Conservation (phyloP, 1,140 invertebrate genomes). For the Antheraea mylitta region DNA sequence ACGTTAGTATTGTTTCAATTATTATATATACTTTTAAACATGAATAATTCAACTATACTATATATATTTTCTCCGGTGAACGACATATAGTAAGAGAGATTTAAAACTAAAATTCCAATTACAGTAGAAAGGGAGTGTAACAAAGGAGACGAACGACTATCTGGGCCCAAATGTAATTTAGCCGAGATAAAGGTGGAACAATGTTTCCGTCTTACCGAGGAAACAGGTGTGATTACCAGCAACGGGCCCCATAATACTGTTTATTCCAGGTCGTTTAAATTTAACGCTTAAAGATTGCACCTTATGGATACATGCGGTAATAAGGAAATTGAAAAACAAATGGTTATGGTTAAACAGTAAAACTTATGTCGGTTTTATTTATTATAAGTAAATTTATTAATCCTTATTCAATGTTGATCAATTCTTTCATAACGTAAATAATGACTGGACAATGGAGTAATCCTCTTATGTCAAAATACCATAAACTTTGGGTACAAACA, state of each 20-base stretch:
- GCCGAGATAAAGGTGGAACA: slow-evolving; percentile 52
- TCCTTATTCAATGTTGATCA: too few relatives aligned
- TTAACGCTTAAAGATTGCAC: slow-evolving; percentile 21
- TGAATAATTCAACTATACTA: too few relatives aligned
- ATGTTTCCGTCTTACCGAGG: slow-evolving; percentile 35
- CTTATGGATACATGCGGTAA: background rate
- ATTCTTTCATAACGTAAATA: too few relatives aligned
- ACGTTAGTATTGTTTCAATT: too few relatives aligned
- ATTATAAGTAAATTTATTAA: too few relatives aligned
- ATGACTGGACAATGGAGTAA: too few relatives aligned
- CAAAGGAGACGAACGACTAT: slow-evolving; percentile 24
- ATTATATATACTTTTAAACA: too few relatives aligned
- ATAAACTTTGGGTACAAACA: too few relatives aligned
- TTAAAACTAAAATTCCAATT: slow-evolving; percentile 30
- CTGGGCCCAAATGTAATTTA: slow-evolving; percentile 49
- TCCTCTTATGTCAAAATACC: too few relatives aligned
- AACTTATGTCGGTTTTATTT: too few relatives aligned
- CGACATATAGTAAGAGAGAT: background rate
- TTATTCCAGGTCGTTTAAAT: slow-evolving; percentile 26
- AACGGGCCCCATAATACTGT: slow-evolving; percentile 32
- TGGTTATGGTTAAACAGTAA: too few relatives aligned
- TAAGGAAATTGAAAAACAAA: background rate
- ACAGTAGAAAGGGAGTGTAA: slow-evolving; percentile 17
- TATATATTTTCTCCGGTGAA: too few relatives aligned
- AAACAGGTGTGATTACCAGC: slow-evolving; percentile 44